Conservation (phyloP, 2,797 vertebrate species). For the Eutrigla gurnardus region DNA sequence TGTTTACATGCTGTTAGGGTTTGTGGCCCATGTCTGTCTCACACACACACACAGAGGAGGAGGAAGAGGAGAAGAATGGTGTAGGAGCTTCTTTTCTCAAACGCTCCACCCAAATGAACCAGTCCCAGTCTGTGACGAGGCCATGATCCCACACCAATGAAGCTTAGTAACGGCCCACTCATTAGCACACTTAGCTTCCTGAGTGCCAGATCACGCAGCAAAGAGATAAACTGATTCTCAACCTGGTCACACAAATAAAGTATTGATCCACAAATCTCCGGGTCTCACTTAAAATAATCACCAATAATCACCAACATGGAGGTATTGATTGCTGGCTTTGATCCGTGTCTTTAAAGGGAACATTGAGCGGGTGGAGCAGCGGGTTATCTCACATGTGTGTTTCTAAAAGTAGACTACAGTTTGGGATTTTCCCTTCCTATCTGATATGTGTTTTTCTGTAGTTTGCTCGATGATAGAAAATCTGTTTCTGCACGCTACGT, state of each 20-base stretch:
- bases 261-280: constrained; percentile 51
- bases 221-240: constrained; percentile 49
- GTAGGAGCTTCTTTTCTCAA: neutral
- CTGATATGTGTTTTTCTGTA: constrained; percentile 30
- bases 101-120: neutral
- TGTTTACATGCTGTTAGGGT: neutral
- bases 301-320: constrained; percentile 27
- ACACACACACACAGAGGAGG: no score
- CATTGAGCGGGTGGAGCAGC: constrained; percentile 37
- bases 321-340: constrained; percentile 68
- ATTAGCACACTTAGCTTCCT: neutral
- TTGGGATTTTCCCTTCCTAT: constrained; percentile 18
- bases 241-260: constrained; percentile 49
- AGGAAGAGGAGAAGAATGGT: neutral
- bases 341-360: constrained; percentile 59
- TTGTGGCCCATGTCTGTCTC: neutral
- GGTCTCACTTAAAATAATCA: constrained; percentile 69
- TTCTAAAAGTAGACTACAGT: constrained; percentile 29
- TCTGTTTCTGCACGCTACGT: constrained; percentile 31
- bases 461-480: constrained; percentile 35
- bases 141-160: neutral
- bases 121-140: neutral
- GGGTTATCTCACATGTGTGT: constrained; percentile 32
- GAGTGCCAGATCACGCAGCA: constrained; percentile 11
- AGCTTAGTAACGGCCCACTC: neutral